These are phyloP conservation scores for Drosophila phalerata DNA, from an alignment of 2,888 invertebrate genomes.

Conservation along the genomic window DNA sequence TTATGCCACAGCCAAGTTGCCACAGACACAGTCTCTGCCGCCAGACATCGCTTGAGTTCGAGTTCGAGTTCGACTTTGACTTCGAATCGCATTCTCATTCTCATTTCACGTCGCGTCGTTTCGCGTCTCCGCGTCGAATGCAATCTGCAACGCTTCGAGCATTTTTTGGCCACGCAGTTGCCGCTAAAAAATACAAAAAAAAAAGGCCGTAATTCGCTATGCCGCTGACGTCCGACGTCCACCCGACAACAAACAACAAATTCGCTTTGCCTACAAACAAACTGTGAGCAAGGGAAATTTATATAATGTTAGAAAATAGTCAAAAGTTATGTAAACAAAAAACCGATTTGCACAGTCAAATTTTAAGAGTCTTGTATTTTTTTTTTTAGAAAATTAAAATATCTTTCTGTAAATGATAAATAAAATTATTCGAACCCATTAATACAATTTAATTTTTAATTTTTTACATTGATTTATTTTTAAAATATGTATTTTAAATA, in stretches of 20 bases:
- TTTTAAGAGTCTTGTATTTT: too few species aligned
- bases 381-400: too few species aligned
- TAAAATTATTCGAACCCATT: too few species aligned
- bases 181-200: constrained; percentile 48
- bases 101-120: constrained; percentile 21
- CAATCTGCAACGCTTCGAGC: constrained; percentile 82
- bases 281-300: neutral
- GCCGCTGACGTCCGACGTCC: constrained; percentile 35
- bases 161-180: constrained; percentile 61
- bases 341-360: too few species aligned
- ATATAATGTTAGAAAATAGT: neutral
- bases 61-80: neutral
- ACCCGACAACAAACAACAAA: constrained; percentile 52
- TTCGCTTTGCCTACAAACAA: constrained; percentile 41
- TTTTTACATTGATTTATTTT: too few species aligned
- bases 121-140: constrained; percentile 75
- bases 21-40: constrained; percentile 5
- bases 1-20: constrained; percentile 5
- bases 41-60: neutral
- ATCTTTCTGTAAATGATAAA: too few species aligned
- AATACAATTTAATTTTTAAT: too few species aligned
- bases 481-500: too few species aligned
- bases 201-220: constrained; percentile 61
- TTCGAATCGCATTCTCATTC: neutral
- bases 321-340: neutral